Evolutionary conservation across 2,113 vertebrate genomes (phyloP), one percentile per base, ranked within the genome.

Genomic region (Macquaria ambigua): DNA sequence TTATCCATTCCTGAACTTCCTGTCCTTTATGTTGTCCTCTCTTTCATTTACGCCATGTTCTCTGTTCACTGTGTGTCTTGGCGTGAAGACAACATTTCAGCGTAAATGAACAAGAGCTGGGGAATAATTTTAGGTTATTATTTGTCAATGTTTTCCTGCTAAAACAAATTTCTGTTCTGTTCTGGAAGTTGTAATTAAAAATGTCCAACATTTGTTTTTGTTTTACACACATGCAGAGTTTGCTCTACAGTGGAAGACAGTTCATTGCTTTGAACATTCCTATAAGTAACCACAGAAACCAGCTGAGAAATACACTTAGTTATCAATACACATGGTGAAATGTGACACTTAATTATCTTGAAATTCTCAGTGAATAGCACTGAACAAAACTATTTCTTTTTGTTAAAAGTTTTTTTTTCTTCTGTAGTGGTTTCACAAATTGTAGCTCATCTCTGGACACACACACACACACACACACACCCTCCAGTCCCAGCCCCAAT

Each of bases 1-100:
- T 90, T 23, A 73, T 84, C 55, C 68, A 23, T 41, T 83, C 31
- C 62, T 53, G 62, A 93, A 72, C 86, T 25, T 69, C 31, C 39
- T 37, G 62, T 74, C 74, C 62, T 71, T 53, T 74, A 41, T 83
- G 52, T 69, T 80, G n/a, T 58, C 18, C 37, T 59, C 66, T 63
- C 48, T 83, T 77, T 75, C 1, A 58, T 77, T 72, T 46, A 61
- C 39, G 3, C 28, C 37, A 25, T 20, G 1, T 12, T 74, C 52
- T 64, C n/a, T 18, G 43, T 31, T 77, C 28, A 25, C 41, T 73
- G 25, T 55, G 46, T 21, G 3, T 71, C 52, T 41, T 37, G 20
- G 28, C 2, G 9, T 50, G 58, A 63, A 31, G 18, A 74, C 48
- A 50, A 3, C 0, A n/a, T 74, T 56, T 81, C 43, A n/a, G 20